These are phyloP conservation scores for Lagopus leucura DNA, from an alignment of 2,113 vertebrate species.

Conservation along the genomic window DNA sequence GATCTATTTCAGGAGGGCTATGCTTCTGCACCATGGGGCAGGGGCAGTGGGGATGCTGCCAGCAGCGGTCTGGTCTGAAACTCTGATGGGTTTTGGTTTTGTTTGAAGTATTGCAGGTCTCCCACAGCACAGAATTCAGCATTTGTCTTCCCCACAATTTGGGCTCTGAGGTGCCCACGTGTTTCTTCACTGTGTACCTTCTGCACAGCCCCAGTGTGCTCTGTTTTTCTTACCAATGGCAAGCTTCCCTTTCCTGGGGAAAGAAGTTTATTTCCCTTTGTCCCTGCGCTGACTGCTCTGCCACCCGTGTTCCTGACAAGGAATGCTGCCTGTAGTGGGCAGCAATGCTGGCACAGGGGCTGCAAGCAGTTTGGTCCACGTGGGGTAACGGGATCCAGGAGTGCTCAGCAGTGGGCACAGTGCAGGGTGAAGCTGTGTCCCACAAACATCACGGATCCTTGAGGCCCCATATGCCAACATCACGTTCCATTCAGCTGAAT, in stretches of 20 bases:
- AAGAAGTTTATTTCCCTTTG: accelerated
- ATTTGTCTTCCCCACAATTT: neutral
- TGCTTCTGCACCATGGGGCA: neutral
- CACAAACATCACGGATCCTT: accelerated
- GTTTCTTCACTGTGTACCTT: neutral
- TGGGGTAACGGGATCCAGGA: neutral
- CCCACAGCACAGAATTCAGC: neutral
- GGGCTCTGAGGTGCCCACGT: accelerated
- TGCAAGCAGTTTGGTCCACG: accelerated
- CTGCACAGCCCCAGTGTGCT: neutral
- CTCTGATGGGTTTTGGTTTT: neutral
- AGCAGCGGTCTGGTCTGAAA: neutral
- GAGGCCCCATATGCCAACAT: accelerated
- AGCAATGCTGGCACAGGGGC: neutral
- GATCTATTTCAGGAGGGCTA: neutral
- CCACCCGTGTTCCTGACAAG: neutral
- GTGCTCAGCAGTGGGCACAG: accelerated
- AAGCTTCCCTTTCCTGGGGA: neutral
- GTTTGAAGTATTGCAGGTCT: neutral
- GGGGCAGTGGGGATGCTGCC: neutral
- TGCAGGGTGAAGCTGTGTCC: accelerated
- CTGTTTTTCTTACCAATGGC: neutral
- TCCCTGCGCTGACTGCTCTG: neutral
- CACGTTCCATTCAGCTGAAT: neutral
- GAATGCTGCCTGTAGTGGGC: neutral